Evolutionary conservation across 2,888 invertebrate genomes (phyloP).

Genomic region (Sarcophaga caerulescens): DNA sequence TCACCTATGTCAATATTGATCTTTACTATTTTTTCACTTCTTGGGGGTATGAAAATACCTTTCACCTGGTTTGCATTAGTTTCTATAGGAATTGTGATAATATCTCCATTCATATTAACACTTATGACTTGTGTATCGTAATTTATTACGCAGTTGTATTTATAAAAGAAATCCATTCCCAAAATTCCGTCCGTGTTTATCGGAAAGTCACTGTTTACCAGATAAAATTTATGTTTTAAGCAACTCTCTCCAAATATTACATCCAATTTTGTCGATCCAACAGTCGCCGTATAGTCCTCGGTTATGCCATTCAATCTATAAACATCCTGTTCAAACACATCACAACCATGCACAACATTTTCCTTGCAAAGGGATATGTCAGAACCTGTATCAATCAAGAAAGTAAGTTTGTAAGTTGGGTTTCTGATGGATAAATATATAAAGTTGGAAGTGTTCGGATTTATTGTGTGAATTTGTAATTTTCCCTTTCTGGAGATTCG

Average conservation of each 20-base stretch:
- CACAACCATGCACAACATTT: not conserved
- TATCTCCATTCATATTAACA: not conserved
- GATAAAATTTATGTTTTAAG: conserved; percentile 7
- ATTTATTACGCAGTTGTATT: conserved; percentile 14
- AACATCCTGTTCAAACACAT: not conserved
- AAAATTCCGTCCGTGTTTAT: conserved; percentile 24
- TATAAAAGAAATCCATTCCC: conserved; percentile 13
- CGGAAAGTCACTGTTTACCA: conserved; percentile 14
- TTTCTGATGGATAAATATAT: not conserved
- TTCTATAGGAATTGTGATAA: conserved; percentile 23
- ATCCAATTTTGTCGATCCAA: not conserved
- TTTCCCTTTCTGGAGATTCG: not conserved
- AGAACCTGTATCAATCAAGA: not conserved
- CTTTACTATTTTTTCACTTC: conserved; percentile 13
- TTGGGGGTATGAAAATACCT: conserved; percentile 11
- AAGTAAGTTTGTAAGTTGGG: no score
- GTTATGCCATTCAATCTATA: conserved; percentile 5
- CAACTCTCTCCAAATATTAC: not conserved
- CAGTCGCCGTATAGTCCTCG: not conserved
- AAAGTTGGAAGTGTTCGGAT: not conserved
- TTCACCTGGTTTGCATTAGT: conserved; percentile 7
- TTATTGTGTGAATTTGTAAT: conserved; percentile 2
- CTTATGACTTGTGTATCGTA: conserved; percentile 17
- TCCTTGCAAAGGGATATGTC: not conserved
- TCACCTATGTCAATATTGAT: not conserved